Base-by-base conservation (phyloP, 2,888 invertebrate genomes). In the Tyria jacobaeae region DNA sequence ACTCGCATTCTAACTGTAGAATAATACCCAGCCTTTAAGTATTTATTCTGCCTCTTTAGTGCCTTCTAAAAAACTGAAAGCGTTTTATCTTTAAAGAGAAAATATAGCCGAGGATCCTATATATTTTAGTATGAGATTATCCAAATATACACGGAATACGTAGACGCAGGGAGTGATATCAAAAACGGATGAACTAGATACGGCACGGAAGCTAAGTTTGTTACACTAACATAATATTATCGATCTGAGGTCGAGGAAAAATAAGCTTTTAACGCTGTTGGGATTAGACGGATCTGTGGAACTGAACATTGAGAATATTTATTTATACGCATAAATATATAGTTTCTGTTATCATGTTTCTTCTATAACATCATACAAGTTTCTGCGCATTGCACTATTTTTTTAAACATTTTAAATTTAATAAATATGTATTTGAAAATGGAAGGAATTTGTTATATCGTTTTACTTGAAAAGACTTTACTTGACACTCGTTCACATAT, bases 11-110 rank as follows among this genome's bases (percentile, higher is more conserved):
- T 37, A 53, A 21, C n/a, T 14, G 24, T 15, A 49, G 14, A 31
- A 15, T n/a, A 37, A 14, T 34, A 44, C 50, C 10, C 9, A 21
- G 10, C 14, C n/a, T 41, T 35, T 48, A 39, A 48, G 31, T 50
- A 59, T 60, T 61, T 15, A 21, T 44, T 44, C 21, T 21, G 21
- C 58, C 27, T 51, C 48, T 34, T 61, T 27, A 57, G 17, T 51
- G n/a, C 25, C 50, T 53, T 47, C 50, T 44, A 25, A 24, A n/a
- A 69, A 62, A 68, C 31, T 15, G 37, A 68, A 73, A 75, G 49
- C 64, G 60, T 75, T 72, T 73, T 64, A 68, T 25, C 41, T 47
- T 55, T 39, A 72, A 55, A 41, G 44, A 50, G 50, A 60, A 62
- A 62, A 55, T 58, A 55, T 53, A 56, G 62, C 59, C 50, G 35